Conservation (phyloP, 1,140 invertebrate genomes). For the Heliothis subflexa region DNA sequence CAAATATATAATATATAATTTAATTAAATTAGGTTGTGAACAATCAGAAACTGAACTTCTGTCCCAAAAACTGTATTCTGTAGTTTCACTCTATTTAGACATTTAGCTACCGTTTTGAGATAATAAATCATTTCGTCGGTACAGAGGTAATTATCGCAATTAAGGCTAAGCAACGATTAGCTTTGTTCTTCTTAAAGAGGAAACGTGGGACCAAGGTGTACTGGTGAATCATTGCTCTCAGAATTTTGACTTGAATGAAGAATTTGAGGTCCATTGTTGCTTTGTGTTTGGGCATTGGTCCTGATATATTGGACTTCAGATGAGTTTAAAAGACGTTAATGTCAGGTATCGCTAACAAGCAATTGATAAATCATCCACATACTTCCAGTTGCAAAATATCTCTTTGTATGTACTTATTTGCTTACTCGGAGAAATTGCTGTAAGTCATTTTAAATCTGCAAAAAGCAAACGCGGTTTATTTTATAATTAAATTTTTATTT, state of each 20-base stretch:
- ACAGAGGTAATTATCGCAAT: constrained; percentile 78
- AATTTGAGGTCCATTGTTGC: constrained; percentile 8
- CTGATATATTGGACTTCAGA: constrained; percentile 13
- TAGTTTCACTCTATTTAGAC: constrained; percentile 48
- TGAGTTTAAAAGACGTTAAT: constrained; percentile 28
- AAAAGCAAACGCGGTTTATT: too few relatives aligned
- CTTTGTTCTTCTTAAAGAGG: constrained; percentile 72
- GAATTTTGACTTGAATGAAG: constrained; percentile 39
- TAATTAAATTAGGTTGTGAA: too few relatives aligned
- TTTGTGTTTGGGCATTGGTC: constrained; percentile 17
- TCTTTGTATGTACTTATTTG: constrained; percentile 4
- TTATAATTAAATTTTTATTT: too few relatives aligned
- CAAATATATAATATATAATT: too few relatives aligned
- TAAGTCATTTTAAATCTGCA: too few relatives aligned
- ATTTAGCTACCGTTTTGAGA: constrained; percentile 58
- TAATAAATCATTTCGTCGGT: constrained; percentile 74
- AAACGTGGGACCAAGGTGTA: constrained; percentile 63
- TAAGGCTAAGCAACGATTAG: constrained; percentile 82
- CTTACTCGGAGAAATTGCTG: neutral
- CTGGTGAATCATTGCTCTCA: constrained; percentile 40
- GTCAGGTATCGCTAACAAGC: constrained; percentile 38
- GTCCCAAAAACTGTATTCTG: neutral
- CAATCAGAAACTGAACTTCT: constrained; percentile 5
- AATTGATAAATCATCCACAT: constrained; percentile 23
- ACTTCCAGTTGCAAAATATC: neutral